A percentile compares a stretch with the other conserved stretches of the same genome.
phyloP scores from a whole-genome alignment of 2,113 vertebrate genomes.

The Platanista minor region DNA sequence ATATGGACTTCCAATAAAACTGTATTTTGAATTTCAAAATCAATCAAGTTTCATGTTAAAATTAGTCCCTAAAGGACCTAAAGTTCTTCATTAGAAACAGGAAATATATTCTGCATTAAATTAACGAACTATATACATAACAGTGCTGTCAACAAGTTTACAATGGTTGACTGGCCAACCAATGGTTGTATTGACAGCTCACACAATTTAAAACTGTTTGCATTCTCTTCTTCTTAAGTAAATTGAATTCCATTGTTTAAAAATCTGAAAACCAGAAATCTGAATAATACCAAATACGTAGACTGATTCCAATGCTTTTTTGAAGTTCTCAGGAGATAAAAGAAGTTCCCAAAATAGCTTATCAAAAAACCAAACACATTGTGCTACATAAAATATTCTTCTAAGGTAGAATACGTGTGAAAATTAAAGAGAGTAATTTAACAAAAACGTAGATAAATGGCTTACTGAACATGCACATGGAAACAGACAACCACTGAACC shows the following conservation, averaged over 20 bases:
- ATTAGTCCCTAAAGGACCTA: not conserved
- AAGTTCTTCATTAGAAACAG: not conserved
- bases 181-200: not conserved
- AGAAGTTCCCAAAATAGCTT: not conserved
- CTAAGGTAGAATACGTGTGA: not conserved
- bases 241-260: not conserved
- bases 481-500: not conserved
- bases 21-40: constrained; percentile 15
- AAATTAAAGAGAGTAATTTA: not conserved
- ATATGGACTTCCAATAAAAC: not conserved
- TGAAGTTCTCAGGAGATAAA: not conserved
- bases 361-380: not conserved
- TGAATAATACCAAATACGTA: not conserved
- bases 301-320: not conserved
- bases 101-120: not conserved
- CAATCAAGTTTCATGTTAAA: not conserved
- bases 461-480: not conserved
- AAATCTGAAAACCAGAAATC: not conserved
- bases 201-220: not conserved
- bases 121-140: not conserved
- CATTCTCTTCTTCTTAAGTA: not conserved
- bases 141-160: not conserved
- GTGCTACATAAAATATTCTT: not conserved
- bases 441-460: not conserved
- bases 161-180: not conserved